Base-by-base conservation (phyloP, 2,113 vertebrate genomes). In the Petromus typicus region DNA sequence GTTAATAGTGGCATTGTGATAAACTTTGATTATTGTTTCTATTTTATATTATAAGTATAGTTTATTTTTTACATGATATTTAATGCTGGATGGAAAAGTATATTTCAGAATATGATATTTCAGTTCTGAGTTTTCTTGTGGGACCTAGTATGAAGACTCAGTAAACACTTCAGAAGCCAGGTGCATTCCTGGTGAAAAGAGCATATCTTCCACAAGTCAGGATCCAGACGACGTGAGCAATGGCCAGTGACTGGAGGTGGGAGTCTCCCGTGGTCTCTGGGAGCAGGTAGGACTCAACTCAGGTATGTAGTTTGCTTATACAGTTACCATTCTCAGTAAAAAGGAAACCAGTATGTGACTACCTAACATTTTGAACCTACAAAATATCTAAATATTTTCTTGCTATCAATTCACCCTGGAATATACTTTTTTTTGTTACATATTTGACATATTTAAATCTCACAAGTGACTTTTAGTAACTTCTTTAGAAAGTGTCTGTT, bases 381-480 rank as follows among this genome's bases (percentile, higher is more conserved):
- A 43, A 63, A 69, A 69, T 30, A 67, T 80, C 34, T 59, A 64
- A 82, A 82, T 89, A 56, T 94, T 86, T 89, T 91, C 75, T 84
- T 75, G 54, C 7, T 23, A 1, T 51, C 37, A 95, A 83, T 95
- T 91, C 6, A 67, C 8, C 34, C 32, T 37, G 11, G 27, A 75
- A 13, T 66, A 23, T 0, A 82, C 4, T 59, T n/a, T 94, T 84
- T 7, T 59, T 51, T 43, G 5, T 61, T 73, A 88, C 94, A 69
- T 57, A 81, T 81, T 94, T 95, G 94, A 40, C 0, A 45, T 30
- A 16, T 40, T 96, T 86, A 61, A 91, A 71, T 81, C 54, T 73
- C 64, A 48, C 57, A 67, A 66, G 32, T 61, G 23, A 34, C n/a
- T 84, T 90, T 89, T 82, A 89, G 66, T 87, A 76, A 63, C 75